Evolutionary conservation across 2,797 vertebrate species (phyloP), one percentile per base, ranked within the genome.

Genomic region (Ctenochaetus hawaiiensis): DNA sequence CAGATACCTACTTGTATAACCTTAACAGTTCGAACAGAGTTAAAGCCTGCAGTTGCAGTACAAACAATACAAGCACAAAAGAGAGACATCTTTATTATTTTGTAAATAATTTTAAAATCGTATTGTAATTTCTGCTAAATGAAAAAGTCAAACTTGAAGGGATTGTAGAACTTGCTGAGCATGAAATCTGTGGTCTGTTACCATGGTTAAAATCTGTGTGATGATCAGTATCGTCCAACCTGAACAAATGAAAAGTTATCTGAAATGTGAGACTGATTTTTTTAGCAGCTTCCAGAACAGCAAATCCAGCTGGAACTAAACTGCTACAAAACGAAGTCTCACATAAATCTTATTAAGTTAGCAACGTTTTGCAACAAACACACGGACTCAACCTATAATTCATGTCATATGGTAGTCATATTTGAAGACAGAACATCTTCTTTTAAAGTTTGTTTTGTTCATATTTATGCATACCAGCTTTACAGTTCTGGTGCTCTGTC

Each of bases 251-350:
- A 84, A 69, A 83, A 60, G 56, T 82, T 88, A 78, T 84, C 22
- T 70, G 81, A 78, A 90, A 80, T 89, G 62, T 78, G 80, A 89
- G 68, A 83, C 87, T 85, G 52, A 84, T 87, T 82, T 84, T 84
- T 87, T 89, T 80, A 82, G 68, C 75, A 82, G 58, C 75, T 91
- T 91, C 83, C 81, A 82, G 70, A 83, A 85, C 72, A 75, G 62
- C 72, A 81, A 72, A 66, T 83, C 74, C 86, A 91, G 85, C 85
- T 92, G 90, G 86, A 89, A 22, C 49, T 53, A 61, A 84, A 77
- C 48, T 65, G 34, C 49, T 8, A 20, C 49, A 22, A 60, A 75
- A 80, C 75, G 16, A 75, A 71, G 10, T 63, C 22, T 70, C 52
- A 60, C 67, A 90, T 89, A 66, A 93, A 91, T 91, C 62, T 75